Conservation (phyloP, 2,113 vertebrate genomes). For the Burhinus oedicnemus region DNA sequence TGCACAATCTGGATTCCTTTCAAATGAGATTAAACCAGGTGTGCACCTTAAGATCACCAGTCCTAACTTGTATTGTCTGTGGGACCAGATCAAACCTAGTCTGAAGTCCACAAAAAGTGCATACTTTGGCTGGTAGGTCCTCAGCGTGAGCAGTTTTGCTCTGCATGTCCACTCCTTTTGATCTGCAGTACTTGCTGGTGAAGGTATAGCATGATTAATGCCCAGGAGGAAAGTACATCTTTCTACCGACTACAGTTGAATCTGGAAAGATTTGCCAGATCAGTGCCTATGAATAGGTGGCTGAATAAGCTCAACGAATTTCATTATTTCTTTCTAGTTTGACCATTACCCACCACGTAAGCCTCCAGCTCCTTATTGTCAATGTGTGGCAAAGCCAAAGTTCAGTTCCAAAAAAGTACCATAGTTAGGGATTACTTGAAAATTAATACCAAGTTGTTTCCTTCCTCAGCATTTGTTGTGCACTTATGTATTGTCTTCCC, state of each 20-base stretch:
- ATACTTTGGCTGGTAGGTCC: neutral
- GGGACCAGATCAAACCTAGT: neutral
- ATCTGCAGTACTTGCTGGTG: neutral
- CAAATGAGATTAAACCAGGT: neutral
- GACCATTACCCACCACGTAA: neutral
- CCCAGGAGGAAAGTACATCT: neutral
- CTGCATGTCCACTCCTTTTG: neutral
- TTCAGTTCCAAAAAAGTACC: neutral
- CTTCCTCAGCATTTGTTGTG: neutral
- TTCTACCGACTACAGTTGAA: neutral
- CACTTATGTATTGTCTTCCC: neutral
- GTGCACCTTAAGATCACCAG: neutral
- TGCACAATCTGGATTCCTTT: neutral
- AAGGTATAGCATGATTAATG: neutral
- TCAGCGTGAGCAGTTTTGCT: neutral
- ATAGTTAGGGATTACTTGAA: neutral
- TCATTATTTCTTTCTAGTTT: neutral
- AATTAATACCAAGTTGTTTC: neutral
- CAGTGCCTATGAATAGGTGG: neutral
- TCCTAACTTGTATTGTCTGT: neutral
- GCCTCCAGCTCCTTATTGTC: neutral
- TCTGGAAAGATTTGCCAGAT: neutral
- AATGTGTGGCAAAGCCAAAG: neutral
- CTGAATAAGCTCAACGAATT: neutral
- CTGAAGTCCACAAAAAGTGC: neutral